These are phyloP conservation scores for Bambusicola thoracicus DNA, from an alignment of 2,113 vertebrate genomes.

Conservation along the genomic window DNA sequence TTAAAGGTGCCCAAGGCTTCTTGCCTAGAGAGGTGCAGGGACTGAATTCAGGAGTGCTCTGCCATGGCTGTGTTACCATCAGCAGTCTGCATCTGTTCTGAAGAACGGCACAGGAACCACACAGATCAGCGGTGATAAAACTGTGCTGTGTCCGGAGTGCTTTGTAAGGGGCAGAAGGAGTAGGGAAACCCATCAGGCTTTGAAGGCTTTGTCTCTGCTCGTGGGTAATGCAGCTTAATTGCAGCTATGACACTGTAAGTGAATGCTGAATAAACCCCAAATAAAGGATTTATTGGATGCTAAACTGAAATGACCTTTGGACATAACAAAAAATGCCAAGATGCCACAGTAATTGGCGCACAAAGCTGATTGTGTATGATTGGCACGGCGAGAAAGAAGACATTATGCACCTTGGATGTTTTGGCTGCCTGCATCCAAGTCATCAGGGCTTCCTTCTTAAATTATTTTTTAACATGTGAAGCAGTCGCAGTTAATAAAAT, in stretches of 20 bases:
- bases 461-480: background rate
- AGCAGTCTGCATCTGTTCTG: background rate
- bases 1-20: background rate
- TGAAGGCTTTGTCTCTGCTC: background rate
- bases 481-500: background rate
- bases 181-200: background rate
- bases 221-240: background rate
- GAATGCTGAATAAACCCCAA: conserved; percentile 30
- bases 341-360: conserved; percentile 15
- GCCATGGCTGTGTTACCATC: background rate
- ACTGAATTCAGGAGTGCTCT: background rate
- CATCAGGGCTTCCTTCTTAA: background rate
- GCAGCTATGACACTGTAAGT: background rate
- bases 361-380: conserved; percentile 21
- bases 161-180: background rate
- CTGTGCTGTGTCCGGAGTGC: background rate
- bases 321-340: conserved; percentile 13
- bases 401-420: conserved; percentile 20
- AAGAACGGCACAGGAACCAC: background rate
- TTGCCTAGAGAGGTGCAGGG: background rate
- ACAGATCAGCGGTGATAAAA: background rate
- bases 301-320: conserved; percentile 28
- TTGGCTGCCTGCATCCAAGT: background rate
- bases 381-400: conserved; percentile 12
- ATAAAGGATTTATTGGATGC: conserved; percentile 32